Conservation (phyloP, 2,888 invertebrate genomes). For the Drosophila leonis region DNA sequence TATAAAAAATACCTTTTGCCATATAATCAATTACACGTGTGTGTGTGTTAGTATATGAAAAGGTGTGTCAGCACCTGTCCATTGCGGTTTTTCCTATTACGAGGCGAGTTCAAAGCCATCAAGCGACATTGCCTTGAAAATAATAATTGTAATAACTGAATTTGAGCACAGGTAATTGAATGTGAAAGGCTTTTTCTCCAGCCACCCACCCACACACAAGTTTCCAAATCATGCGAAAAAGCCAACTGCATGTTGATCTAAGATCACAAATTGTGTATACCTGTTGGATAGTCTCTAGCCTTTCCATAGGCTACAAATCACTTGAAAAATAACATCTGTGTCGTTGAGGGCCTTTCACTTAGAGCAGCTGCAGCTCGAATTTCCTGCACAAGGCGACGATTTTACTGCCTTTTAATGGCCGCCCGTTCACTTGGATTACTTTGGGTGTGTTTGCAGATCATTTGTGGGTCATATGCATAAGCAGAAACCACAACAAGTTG, state of each 20-base stretch:
- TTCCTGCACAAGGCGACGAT: constrained; percentile 48
- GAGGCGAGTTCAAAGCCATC: constrained; percentile 37
- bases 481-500: constrained; percentile 37
- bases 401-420: constrained; percentile 31
- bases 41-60: constrained; percentile 2
- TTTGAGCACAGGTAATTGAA: constrained; percentile 55
- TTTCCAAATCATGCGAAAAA: neutral
- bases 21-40: neutral
- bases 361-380: constrained; percentile 32
- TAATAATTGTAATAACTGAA: constrained; percentile 33
- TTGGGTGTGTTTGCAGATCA: constrained; percentile 54
- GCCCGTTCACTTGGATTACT: constrained; percentile 56
- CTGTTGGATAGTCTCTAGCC: neutral
- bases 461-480: constrained; percentile 73
- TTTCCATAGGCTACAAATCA: constrained; percentile 6
- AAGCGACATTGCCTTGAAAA: constrained; percentile 25
- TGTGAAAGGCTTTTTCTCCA: constrained; percentile 67
- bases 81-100: constrained; percentile 37
- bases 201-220: constrained; percentile 16
- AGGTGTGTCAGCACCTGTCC: constrained; percentile 58
- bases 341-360: constrained; percentile 53
- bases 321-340: constrained; percentile 34
- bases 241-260: constrained; percentile 5
- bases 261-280: constrained; percentile 16
- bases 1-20: constrained; percentile 41